These are phyloP conservation scores for Netelia fuscicornis DNA, from an alignment of 2,888 invertebrate species.

Conservation along the genomic window DNA sequence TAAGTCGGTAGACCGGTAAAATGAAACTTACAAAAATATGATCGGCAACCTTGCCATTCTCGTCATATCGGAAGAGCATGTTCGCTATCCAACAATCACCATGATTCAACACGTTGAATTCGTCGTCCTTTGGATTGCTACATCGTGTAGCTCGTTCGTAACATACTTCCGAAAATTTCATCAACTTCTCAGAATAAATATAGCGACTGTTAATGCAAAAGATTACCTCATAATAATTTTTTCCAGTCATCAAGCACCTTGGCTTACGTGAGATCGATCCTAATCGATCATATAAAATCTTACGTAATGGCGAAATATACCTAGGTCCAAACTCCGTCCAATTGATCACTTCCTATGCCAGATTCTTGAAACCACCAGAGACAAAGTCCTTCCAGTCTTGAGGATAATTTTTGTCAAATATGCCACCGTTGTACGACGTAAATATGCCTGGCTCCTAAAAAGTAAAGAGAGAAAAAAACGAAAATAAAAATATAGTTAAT, in stretches of 20 bases:
- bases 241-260: too few species aligned
- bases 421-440: slow-evolving; percentile 67
- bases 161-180: slow-evolving; percentile 50
- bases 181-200: slow-evolving; percentile 74
- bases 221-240: too few species aligned
- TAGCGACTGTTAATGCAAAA: slow-evolving; percentile 3
- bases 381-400: slow-evolving; percentile 68
- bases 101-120: slow-evolving; percentile 80
- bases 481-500: too few species aligned
- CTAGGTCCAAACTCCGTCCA: too few species aligned
- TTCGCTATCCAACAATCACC: slow-evolving; percentile 81
- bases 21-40: slow-evolving; percentile 78
- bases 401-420: slow-evolving; percentile 62
- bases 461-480: not conserved
- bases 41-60: slow-evolving; percentile 70
- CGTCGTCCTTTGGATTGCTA: slow-evolving; percentile 49
- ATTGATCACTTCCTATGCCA: too few species aligned
- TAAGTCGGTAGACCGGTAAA: too few species aligned
- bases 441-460: slow-evolving; percentile 75
- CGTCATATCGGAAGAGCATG: slow-evolving; percentile 79
- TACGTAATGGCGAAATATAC: not conserved
- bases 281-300: too few species aligned
- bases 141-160: slow-evolving; percentile 53
- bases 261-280: too few species aligned
- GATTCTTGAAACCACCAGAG: not conserved